Evolutionary conservation across 2,113 vertebrate species (phyloP), one percentile per base, ranked within the genome.

Genomic region (Cinclus cinclus): DNA sequence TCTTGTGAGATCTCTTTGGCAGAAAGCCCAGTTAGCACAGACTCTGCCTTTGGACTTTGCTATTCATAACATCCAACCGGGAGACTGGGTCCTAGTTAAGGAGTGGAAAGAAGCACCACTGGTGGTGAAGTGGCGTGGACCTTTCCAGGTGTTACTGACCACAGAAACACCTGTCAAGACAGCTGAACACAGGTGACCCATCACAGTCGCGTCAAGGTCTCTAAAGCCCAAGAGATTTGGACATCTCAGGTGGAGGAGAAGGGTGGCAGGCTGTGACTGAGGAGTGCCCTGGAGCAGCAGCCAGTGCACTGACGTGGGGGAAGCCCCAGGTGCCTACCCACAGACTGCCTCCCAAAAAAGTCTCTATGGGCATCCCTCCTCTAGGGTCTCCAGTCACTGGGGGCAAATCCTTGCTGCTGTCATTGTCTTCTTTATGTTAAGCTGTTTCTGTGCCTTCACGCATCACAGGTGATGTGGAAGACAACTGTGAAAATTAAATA

Each of bases 401-500:
- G 23, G 58, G n/a, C n/a, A 12, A 60, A 59, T 60, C 23, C 58
- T 60, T 25, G 23, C 58, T 60, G n/a, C 58, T 60, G n/a, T 37
- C n/a, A 15, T 25, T 37, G 35, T 37, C 25, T 27, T 25, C 10
- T 37, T 60, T 60, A 35, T 24, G 7, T 59, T 59, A 25, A 15
- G 14, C n/a, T 35, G n/a, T 12, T 60, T 37, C 35, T 60, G 58
- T 37, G 58, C 15, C 35, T 59, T 37, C n/a, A 60, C 10, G 25
- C 1, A 5, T 23, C n/a, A 60, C 10, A 37, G 35, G 23, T 25
- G 23, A n/a, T 25, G 58, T 1, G 1, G n/a, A 60, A 60, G n/a
- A 60, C 58, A 37, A 37, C 22, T 8, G 23, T 37, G n/a, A 37
- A 60, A 37, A 60, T 37, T 37, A 60, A n/a, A 37, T 60, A 59